Conservation (phyloP, 2,888 invertebrate species). For the Melipona bicolor region DNA sequence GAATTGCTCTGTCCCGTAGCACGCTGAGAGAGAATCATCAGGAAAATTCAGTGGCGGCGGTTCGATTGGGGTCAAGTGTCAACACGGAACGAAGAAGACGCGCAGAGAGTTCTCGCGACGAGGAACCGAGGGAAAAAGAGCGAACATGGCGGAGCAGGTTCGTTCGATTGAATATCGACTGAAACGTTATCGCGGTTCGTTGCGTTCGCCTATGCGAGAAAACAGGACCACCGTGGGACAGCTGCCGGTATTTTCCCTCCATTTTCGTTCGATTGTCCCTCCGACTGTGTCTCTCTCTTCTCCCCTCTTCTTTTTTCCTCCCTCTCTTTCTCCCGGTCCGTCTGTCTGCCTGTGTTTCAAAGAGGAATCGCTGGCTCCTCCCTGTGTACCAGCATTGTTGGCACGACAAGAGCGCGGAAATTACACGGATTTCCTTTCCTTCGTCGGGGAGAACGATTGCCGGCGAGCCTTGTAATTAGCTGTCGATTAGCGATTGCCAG, state of each 20-base stretch:
- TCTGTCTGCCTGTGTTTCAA: conserved; percentile 4
- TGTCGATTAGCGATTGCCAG: conserved; percentile 55
- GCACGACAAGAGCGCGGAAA: conserved; percentile 50
- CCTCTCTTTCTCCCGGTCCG: background rate
- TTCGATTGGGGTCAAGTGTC: conserved; percentile 44
- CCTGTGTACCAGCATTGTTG: conserved; percentile 49
- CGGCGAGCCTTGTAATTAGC: conserved; percentile 54
- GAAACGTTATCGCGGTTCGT: conserved; percentile 64
- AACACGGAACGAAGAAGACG: conserved; percentile 8
- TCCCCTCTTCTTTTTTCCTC: background rate
- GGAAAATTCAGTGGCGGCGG: conserved; percentile 17
- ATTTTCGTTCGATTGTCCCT: background rate
- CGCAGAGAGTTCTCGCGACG: conserved; percentile 23
- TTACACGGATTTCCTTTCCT: conserved; percentile 57
- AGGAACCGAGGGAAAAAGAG: conserved; percentile 10
- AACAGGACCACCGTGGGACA: conserved; percentile 43
- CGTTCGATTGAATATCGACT: conserved; percentile 67
- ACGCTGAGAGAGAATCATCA: conserved; percentile 27
- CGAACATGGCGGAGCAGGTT: conserved; percentile 24
- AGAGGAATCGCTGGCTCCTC: conserved; percentile 39
- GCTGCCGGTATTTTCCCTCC: conserved; percentile 22
- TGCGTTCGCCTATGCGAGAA: conserved; percentile 53
- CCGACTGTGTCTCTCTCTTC: background rate
- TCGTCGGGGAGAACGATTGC: conserved; percentile 47
- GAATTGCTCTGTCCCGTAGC: background rate